Percentiles rank a stretch among this genome's conserved stretches.
Conservation (phyloP, 1,140 invertebrate species). For the Bombus picipes region DNA sequence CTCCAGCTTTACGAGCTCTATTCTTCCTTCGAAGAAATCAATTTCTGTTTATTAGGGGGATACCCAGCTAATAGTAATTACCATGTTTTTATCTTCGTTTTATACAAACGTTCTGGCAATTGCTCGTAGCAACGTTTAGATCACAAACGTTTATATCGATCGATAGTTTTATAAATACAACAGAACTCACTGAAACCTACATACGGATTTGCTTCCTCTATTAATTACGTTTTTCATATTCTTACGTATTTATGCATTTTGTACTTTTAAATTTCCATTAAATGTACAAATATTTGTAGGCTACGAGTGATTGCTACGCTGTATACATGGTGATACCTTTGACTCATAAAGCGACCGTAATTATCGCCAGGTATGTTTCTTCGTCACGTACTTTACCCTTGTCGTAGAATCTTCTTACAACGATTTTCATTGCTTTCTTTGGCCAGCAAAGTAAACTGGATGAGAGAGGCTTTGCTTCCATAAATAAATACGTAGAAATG, state of each 20-base stretch:
- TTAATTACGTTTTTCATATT: too few species aligned
- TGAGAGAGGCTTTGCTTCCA: neutral
- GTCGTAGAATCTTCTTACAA: neutral
- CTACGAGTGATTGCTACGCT: too few species aligned
- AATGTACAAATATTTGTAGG: neutral
- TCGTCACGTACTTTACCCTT: neutral
- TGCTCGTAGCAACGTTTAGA: too few species aligned
- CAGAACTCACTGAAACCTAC: neutral
- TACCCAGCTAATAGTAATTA: neutral
- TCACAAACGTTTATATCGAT: neutral
- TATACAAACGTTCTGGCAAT: neutral
- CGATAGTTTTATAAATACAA: neutral
- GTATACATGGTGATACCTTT: too few species aligned
- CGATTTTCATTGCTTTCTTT: neutral
- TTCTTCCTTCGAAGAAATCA: neutral
- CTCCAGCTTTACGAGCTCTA: neutral
- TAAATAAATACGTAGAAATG: neutral
- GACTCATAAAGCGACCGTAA: accelerated
- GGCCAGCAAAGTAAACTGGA: neutral
- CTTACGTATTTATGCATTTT: too few species aligned
- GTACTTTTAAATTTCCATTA: neutral
- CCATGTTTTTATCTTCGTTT: neutral
- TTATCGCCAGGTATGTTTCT: neutral
- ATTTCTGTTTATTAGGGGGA: neutral
- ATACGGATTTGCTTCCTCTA: accelerated